Conservation (phyloP, 2,797 vertebrate genomes). For the Gephyroberyx darwinii region DNA sequence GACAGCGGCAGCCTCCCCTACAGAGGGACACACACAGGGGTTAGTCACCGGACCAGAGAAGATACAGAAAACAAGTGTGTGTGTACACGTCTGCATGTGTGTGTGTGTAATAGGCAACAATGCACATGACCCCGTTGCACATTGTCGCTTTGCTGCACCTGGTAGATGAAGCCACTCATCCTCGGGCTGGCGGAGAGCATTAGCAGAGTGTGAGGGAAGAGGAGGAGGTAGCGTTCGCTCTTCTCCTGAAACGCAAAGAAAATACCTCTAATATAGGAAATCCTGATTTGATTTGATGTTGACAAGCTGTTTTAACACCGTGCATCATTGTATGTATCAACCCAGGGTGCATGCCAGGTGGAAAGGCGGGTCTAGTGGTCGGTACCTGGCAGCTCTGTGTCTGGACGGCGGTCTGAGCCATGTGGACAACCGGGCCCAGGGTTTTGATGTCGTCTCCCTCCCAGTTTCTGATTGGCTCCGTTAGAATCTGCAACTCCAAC, state of each 20-base stretch:
- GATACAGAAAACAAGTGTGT: neutral
- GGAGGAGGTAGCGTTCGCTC: conserved; percentile 92
- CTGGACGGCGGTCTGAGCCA: conserved; percentile 92
- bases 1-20: conserved; percentile 91
- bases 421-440: conserved; percentile 89
- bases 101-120: too few species aligned
- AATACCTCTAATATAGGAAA: neutral
- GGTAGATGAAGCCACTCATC: conserved; percentile 98
- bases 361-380: too few species aligned
- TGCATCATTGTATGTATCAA: too few species aligned
- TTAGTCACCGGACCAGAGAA: neutral
- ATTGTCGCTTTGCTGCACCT: conserved; percentile 76
- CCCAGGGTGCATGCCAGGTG: too few species aligned
- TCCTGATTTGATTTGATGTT: neutral
- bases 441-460: conserved; percentile 95
- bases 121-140: too few species aligned
- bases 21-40: conserved; percentile 1
- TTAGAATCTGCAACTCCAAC: conserved; percentile 93
- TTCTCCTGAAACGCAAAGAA: conserved; percentile 84
- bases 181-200: conserved; percentile 93
- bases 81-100: too few species aligned
- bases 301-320: too few species aligned
- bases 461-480: conserved; percentile 95
- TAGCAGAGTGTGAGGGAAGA: conserved; percentile 93
- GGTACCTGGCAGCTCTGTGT: conserved; percentile 89